Evolutionary conservation across 2,797 vertebrate genomes (phyloP).

Genomic region (Pseudochirops cupreus): DNA sequence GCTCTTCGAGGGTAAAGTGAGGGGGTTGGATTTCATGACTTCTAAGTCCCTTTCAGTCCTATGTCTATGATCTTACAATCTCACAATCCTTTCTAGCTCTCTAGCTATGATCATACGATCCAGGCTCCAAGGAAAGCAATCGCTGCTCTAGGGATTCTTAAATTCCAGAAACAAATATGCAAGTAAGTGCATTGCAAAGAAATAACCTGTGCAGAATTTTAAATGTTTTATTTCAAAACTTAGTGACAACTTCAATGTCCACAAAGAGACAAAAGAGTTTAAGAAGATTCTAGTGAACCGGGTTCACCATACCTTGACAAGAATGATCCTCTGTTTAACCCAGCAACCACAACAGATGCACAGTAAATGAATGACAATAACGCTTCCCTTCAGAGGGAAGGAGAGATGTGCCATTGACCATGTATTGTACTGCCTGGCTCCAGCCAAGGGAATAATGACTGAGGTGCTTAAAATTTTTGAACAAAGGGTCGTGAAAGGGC

Average conservation of each 20-base stretch:
- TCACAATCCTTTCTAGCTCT: neutral
- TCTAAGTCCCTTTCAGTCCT: neutral
- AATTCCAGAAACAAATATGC: conserved; percentile 4
- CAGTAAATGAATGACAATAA: neutral
- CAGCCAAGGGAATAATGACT: neutral
- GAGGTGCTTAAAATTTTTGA: neutral
- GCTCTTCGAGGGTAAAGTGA: neutral
- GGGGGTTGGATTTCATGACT: too few relatives aligned
- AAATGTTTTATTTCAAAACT: conserved; percentile 56
- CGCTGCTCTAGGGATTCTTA: neutral
- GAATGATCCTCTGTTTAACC: neutral
- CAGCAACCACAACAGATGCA: neutral
- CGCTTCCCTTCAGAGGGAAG: neutral
- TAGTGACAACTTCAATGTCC: neutral
- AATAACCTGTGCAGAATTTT: neutral
- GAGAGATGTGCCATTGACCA: neutral
- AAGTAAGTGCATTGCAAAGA: neutral
- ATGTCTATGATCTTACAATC: neutral
- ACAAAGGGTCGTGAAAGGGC: neutral
- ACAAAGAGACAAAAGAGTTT: neutral
- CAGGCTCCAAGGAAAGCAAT: neutral
- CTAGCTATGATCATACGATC: neutral
- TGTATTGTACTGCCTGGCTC: neutral
- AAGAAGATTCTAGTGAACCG: neutral
- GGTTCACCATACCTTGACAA: neutral